Evolutionary conservation across 2,888 invertebrate species (phyloP).

Genomic region (Deilephila elpenor): DNA sequence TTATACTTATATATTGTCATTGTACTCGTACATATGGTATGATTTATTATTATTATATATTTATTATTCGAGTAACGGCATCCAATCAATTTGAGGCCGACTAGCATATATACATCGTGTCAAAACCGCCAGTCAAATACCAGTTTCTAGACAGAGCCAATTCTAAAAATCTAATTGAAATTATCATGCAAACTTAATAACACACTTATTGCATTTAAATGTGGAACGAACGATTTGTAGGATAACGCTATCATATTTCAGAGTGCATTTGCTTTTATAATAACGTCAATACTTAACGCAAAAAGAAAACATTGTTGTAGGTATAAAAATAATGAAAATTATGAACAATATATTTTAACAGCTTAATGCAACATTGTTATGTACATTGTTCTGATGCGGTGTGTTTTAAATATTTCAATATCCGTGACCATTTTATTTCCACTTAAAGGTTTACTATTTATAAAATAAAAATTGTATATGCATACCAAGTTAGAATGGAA

Average conservation of each 20-base stretch:
- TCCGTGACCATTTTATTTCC: too few species aligned
- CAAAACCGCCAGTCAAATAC: not conserved
- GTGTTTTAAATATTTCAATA: too few species aligned
- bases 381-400: too few species aligned
- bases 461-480: too few species aligned
- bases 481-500: not conserved
- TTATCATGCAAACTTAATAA: not conserved
- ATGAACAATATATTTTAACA: too few species aligned
- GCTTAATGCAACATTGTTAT: too few species aligned
- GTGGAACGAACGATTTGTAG: not conserved
- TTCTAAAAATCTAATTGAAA: not conserved
- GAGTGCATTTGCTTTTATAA: too few species aligned
- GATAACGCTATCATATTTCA: not conserved
- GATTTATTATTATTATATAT: conserved; percentile 21
- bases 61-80: conserved; percentile 13
- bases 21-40: conserved; percentile 23
- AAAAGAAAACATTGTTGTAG: too few species aligned
- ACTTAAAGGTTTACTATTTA: too few species aligned
- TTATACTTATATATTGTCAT: conserved; percentile 33
- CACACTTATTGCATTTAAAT: not conserved
- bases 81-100: conserved; percentile 24
- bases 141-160: not conserved
- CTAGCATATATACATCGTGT: conserved; percentile 10
- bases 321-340: too few species aligned
- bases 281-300: too few species aligned